phyloP scores from a whole-genome alignment of 2,888 invertebrate genomes.

The Torymus texanus region DNA sequence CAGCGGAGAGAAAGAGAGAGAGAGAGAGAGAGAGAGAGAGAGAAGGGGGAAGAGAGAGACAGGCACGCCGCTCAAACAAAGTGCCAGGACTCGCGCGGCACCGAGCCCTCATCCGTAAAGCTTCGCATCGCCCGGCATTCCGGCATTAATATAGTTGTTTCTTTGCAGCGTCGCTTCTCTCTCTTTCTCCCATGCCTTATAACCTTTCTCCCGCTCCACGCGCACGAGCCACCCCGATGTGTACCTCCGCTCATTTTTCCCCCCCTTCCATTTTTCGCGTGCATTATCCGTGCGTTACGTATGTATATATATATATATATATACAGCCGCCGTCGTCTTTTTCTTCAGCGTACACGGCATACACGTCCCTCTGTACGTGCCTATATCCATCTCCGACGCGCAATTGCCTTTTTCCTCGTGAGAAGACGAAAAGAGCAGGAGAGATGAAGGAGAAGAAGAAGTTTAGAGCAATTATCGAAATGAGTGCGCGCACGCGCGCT shows the following conservation, averaged over 20 bases:
- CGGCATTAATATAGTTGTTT: slow-evolving; percentile 64
- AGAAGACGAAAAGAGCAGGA: neutral
- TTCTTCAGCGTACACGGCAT: no score
- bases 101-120: slow-evolving; percentile 59
- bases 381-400: neutral
- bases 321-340: neutral
- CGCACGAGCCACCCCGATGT: no score
- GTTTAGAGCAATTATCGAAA: slow-evolving; percentile 40
- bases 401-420: slow-evolving; percentile 10
- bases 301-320: no score
- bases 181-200: no score
- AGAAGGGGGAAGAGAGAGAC: slow-evolving; percentile 49
- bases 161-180: slow-evolving; percentile 45
- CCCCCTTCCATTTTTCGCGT: neutral
- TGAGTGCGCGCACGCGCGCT: slow-evolving; percentile 1
- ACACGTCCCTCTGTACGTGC: no score
- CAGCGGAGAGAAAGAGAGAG: slow-evolving; percentile 30
- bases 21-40: slow-evolving; percentile 44
- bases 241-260: neutral
- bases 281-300: neutral
- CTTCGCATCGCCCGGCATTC: slow-evolving; percentile 58
- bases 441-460: neutral
- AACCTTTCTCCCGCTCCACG: no score
- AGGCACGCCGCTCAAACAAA: slow-evolving; percentile 56
- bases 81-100: slow-evolving; percentile 57